Percentiles rank a stretch among this genome's conserved stretches.
These are phyloP conservation scores for Onthophagus sagittarius DNA, from an alignment of 2,888 invertebrate genomes.

Conservation along the genomic window DNA sequence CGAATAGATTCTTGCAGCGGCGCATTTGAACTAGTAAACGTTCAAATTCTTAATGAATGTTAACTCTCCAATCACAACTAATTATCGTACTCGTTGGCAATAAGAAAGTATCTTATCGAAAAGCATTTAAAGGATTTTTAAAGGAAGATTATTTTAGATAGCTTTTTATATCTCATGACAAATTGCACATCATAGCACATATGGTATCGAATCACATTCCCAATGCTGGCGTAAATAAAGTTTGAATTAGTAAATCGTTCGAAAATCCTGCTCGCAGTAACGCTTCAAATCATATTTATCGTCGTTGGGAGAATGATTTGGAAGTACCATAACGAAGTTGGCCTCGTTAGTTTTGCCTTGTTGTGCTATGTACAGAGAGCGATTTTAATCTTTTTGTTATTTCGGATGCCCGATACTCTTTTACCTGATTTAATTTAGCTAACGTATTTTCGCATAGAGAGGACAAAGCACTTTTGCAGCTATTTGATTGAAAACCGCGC, in stretches of 20 bases:
- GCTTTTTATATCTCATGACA: not conserved
- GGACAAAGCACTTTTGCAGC: not conserved
- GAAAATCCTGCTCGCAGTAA: constrained; percentile 5
- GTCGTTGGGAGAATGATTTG: constrained; percentile 3
- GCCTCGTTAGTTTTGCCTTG: not conserved
- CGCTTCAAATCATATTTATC: constrained; percentile 9
- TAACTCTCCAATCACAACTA: not conserved
- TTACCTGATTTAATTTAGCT: not conserved
- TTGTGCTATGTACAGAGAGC: not conserved
- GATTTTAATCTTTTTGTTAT: not conserved
- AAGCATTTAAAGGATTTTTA: not conserved
- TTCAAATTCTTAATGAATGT: not conserved
- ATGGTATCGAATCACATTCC: not conserved
- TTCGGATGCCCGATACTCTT: not conserved
- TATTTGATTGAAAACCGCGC: not conserved
- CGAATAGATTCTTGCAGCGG: constrained; percentile 15
- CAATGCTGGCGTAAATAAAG: constrained; percentile 4
- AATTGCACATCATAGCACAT: not conserved
- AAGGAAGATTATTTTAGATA: not conserved
- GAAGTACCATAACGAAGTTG: not conserved
- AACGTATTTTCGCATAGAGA: not conserved
- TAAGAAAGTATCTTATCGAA: not conserved
- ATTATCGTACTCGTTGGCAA: not conserved
- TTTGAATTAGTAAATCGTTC: constrained; percentile 9
- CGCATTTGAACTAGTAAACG: not conserved